Evolutionary conservation across 2,797 vertebrate species (phyloP), one percentile per base, ranked within the genome.

Genomic region (Kryptopterus vitreolus): DNA sequence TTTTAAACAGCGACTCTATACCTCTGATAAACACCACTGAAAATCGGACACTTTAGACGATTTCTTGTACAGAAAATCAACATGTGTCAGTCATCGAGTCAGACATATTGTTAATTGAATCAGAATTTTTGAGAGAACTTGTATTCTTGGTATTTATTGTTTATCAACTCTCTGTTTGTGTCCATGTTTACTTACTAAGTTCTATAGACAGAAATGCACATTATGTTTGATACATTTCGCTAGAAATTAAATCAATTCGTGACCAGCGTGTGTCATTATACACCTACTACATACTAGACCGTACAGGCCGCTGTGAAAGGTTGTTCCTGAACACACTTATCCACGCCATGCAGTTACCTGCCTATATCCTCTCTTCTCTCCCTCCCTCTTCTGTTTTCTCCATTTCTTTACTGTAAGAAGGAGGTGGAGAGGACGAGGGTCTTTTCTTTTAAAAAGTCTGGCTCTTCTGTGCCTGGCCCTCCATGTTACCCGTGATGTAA

Each of bases 401-500:
- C 57, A 79, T 77, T 66, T 76, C 74, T 63, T 1, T 38, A 59
- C 13, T 59, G 61, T 59, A 38, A 53, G 73, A 18, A 35, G 38
- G 50, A 71, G 79, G 75, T 71, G 3, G 11, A 74, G 65, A 59
- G 75, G 57, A 68, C 76, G 50, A 52, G 26, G 0, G 57, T 62
- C 74, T 63, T 76, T 74, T 74, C 53, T 43, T 31, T 46, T 76
- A 76, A 13, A 76, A 76, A 76, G 87, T 84, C 76, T 84, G 89
- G 85, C 78, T 85, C 73, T 80, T 90, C 82, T 92, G 91, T 87
- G 89, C 86, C 85, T 92, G 92, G 65, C 84, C 90, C 79, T 95
- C 93, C 72, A 89, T 81, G 88, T 91, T 90, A 87, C 93, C 91
- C 5, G 91, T 92, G 91, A 96, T 93, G 92, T 96, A 95, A 91